Base-by-base conservation (phyloP, 2,113 vertebrate species). In the Sinocyclocheilus anshuiensis region DNA sequence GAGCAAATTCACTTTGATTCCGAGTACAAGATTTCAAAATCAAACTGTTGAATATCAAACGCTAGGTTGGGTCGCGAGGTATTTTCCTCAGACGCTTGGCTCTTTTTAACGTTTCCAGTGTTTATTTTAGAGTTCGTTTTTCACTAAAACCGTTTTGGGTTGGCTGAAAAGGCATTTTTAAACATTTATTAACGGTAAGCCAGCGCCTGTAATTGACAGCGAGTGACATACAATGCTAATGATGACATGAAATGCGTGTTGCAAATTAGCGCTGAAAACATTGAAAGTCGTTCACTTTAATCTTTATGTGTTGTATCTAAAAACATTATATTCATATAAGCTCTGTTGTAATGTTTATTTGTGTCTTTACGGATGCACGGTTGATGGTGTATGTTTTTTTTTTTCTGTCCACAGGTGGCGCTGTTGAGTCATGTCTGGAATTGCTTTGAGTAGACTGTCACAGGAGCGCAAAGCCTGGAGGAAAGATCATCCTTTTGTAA, bases 401-500 rank as follows among this genome's bases (percentile, higher is more conserved):
- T 69, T n/a, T 16, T 81, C 2, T 85, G 69, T 67, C 83, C 86
- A 63, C 71, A 81, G 55, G 83, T 33, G 77, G 83, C 71, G 86
- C 59, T 84, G 84, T 81, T 85, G 42, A 48, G 90, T 90, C 78
- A 98, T 98, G 98, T 99, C 97, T 93, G 98, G 98, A 89, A 99
- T 99, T 89, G 97, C 98, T 92, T 96, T 99, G 90, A 98, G 97
- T 95, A 96, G 98, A 95, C 96, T 99, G 63, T 97, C 97, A 89
- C 98, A 99, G 96, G 98, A 99, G 95, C 96, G 97, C 87, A 99
- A 99, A 94, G 97, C 97, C 36, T 98, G 97, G 98, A 97, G 97
- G 75, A 48, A 48, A 48, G 97, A 99, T 92, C 97, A 98, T 91
- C 98, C 98, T 0, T 99, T 99, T 95, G 97, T 99, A 93, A 97